Evolutionary conservation across 2,113 vertebrate species (phyloP), one percentile per base, ranked within the genome.

Genomic region (Triplophysa siluroides): DNA sequence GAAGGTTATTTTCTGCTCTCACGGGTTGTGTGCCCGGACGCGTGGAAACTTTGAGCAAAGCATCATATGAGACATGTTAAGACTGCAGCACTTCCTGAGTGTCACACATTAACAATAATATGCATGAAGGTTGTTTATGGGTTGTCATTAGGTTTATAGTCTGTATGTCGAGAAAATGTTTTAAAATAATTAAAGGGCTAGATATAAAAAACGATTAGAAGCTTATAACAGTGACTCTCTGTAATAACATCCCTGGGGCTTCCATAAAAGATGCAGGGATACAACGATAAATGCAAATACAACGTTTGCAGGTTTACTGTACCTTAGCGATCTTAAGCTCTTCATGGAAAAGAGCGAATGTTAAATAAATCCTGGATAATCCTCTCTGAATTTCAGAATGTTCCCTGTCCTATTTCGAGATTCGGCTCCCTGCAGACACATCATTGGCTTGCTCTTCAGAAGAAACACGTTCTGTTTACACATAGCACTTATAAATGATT

Each of bases 401-500:
- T 78, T 67, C 8, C 11, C 21, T 75, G 74, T 64, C 88, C 87
- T 87, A 87, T 90, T 90, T 87, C 41, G 10, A 85, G 85, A 63
- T 77, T 67, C 43, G 24, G 43, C 71, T 52, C 75, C 73, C 76
- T 74, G 24, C 78, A 81, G 73, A 81, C 54, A 83, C 76, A 47
- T 79, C 80, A 83, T 84, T 33, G 23, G 66, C 47, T 81, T 58
- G 4, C 73, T 63, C 50, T 75, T 47, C 56, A 60, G 19, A 7
- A 62, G 50, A 41, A 78, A 47, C 79, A 77, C 66, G 84, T 85
- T 74, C 81, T 88, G 88, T 90, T 87, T 88, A 87, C 85, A 90
- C 81, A 87, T 76, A 79, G 67, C 24, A 82, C 89, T 86, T 76
- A 85, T 87, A 90, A 91, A 90, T 87, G 47, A 91, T 86, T 87